Conservation (phyloP, 1,140 invertebrate genomes). For the Lethocerus indicus region DNA sequence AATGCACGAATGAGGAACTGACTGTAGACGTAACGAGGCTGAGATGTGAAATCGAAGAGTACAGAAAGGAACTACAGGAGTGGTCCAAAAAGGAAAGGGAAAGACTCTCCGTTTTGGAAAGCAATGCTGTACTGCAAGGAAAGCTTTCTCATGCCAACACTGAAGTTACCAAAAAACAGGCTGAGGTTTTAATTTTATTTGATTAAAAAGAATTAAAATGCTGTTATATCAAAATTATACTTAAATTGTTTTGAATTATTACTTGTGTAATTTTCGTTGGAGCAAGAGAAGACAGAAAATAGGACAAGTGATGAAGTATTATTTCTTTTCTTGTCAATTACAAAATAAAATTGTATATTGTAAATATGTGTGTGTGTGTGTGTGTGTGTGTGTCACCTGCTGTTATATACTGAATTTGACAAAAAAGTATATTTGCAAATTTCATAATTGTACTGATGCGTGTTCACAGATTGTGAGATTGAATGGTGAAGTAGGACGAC, state of each 20-base stretch:
- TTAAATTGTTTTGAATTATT: no score
- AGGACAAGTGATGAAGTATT: no score
- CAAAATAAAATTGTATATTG: neutral
- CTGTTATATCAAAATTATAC: no score
- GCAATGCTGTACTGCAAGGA: constrained; percentile 10
- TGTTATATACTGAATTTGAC: neutral
- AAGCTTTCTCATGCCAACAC: constrained; percentile 13
- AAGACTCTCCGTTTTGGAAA: constrained; percentile 5
- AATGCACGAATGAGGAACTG: constrained; percentile 9
- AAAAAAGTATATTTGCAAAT: neutral
- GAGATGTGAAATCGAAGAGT: constrained; percentile 9
- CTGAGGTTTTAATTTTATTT: constrained; percentile 11
- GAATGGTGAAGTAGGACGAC: constrained; percentile 9
- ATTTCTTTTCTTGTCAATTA: no score
- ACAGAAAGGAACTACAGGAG: constrained; percentile 9
- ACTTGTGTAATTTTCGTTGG: no score
- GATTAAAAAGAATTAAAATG: no score
- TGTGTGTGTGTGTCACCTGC: neutral
- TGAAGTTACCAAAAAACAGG: constrained; percentile 13
- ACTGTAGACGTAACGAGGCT: constrained; percentile 7
- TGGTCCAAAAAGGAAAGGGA: constrained; percentile 8
- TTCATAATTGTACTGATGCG: neutral
- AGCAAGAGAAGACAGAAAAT: no score
- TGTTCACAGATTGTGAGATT: constrained; percentile 13
- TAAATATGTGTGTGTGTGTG: neutral